phyloP scores from a whole-genome alignment of 1,140 invertebrate species.

The Kradibia gibbosae region DNA sequence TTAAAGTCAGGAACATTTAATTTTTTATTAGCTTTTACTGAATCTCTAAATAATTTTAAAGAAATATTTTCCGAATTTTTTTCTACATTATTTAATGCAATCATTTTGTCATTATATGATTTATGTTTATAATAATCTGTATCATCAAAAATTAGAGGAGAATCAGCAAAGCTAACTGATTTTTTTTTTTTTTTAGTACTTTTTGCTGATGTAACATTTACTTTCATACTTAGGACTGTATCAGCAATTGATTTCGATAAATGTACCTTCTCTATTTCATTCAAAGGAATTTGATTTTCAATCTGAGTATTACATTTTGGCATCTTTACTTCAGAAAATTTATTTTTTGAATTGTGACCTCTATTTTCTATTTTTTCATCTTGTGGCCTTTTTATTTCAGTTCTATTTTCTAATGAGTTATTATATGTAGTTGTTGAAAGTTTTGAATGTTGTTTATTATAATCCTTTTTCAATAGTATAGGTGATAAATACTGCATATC shows the following conservation, averaged over 20 bases:
- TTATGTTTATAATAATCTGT: neutral
- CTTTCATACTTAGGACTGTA: neutral
- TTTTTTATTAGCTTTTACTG: neutral
- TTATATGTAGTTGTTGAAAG: neutral
- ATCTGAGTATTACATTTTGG: neutral
- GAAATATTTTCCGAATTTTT: neutral
- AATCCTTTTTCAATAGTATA: constrained; percentile 38
- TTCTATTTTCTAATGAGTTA: neutral
- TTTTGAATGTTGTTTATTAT: neutral
- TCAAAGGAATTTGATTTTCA: neutral
- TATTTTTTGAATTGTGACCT: too few relatives aligned
- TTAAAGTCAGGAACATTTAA: neutral
- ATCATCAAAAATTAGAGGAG: constrained; percentile 41
- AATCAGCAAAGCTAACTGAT: constrained; percentile 9
- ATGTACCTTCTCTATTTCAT: neutral
- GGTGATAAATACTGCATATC: constrained; percentile 40
- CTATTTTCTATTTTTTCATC: neutral
- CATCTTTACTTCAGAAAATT: neutral
- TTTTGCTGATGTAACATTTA: neutral
- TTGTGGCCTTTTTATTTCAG: constrained; percentile 9
- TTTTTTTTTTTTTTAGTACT: neutral
- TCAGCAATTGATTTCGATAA: constrained; percentile 6
- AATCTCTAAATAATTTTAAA: neutral
- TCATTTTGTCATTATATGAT: neutral
- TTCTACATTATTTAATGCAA: neutral